Base-by-base conservation (phyloP, 2,113 vertebrate genomes). In the Tachysurus vachellii region DNA sequence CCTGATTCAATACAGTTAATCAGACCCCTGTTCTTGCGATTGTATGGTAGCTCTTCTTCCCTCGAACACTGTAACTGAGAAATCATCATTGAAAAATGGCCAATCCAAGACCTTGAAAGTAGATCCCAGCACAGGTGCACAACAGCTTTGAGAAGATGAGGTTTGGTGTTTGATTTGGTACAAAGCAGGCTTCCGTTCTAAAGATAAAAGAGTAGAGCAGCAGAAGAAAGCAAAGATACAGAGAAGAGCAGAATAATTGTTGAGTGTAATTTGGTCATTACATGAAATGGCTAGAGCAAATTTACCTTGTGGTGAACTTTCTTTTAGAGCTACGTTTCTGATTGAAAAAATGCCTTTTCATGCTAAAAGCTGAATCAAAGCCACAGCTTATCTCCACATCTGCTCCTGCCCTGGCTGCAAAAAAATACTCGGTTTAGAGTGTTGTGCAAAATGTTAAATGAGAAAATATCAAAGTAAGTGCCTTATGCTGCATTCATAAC, bases 111-210 rank as follows among this genome's bases (percentile, higher is more conserved):
- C 26, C 26, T 81, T 86, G 77, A 86, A 75, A 80, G 31, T 47
- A 50, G 71, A 88, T 88, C 70, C 66, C 81, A 76, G 66, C 31
- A 50, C 85, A 90, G 87, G 85, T 86, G 85, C 86, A 64, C 56
- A 28, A 64, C 80, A 83, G 56, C 57, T 62, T 75, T 82, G n/a
- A 61, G 66, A 23, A n/a, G 79, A 77, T 11, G 54, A 71, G 56
- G 54, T 80, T 31, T 50, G 31, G 36, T 84, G 80, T 90, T 88
- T 88, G 70, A 87, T 82, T 79, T 82, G 82, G 87, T 88, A 77
- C 53, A 82, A 81, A 62, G 42, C 50, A 82, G 76, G 36, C 66
- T 84, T 83, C 62, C 66, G 17, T 81, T 86, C 75, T n/a, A 71
- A 82, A 84, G 86, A 68, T 90, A 71, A 62, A 88, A 82, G 80